Evolutionary conservation across 1,140 invertebrate genomes (phyloP).

Genomic region (Eriocheir sinensis): DNA sequence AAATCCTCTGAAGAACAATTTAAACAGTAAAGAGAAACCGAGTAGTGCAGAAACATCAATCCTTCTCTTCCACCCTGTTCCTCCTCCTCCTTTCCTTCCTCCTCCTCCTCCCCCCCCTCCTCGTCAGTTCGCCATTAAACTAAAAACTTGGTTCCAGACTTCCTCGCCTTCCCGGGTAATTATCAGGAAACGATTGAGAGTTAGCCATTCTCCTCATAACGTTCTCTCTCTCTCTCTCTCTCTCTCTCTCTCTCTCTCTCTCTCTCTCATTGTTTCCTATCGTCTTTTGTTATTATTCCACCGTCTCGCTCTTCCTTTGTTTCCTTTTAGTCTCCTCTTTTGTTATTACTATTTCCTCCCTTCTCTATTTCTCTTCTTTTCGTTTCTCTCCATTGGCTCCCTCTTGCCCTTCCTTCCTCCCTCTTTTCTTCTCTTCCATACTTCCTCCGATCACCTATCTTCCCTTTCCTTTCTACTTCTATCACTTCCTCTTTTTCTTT

Average conservation of each 20-base stretch:
- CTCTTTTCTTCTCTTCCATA: not conserved
- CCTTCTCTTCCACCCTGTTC: not conserved
- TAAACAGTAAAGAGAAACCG: too few relatives aligned
- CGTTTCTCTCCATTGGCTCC: not conserved
- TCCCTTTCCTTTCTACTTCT: not conserved
- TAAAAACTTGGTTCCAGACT: not conserved
- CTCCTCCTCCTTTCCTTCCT: not conserved
- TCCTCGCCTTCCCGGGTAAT: not conserved
- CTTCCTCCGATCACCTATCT: too few relatives aligned
- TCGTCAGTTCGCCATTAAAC: conserved; percentile 2
- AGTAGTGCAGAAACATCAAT: too few relatives aligned
- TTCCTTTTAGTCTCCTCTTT: not conserved
- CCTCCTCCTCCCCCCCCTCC: not conserved
- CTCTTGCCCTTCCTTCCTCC: not conserved
- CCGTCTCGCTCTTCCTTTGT: not conserved
- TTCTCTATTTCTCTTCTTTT: not conserved
- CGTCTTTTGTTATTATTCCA: too few relatives aligned
- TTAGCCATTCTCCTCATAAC: conserved; percentile 3
- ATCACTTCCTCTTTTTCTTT: not conserved
- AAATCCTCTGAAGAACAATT: too few relatives aligned
- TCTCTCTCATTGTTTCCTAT: too few relatives aligned
- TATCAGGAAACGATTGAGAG: conserved; percentile 15
- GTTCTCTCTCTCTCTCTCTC: not conserved
- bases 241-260: too few relatives aligned
- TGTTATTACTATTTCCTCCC: not conserved